Evolutionary conservation across 2,113 vertebrate species (phyloP), one percentile per base, ranked within the genome.

Genomic region (Labeo rohita): DNA sequence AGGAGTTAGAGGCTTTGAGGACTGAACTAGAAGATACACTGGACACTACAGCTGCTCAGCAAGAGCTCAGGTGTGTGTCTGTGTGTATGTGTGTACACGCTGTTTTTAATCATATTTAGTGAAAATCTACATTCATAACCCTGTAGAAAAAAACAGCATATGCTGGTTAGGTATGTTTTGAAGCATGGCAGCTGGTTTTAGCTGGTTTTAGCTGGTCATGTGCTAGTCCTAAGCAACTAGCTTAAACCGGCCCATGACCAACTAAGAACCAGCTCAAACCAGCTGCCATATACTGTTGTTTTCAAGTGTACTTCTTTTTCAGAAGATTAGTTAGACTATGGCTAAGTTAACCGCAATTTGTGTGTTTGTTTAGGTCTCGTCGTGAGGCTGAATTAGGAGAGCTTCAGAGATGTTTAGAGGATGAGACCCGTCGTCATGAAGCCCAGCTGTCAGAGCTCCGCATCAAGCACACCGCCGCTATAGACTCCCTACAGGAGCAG

Each of bases 11-110:
- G 90, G 97, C 97, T 0, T 92, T 98, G 72, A 95, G 95, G 79
- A 96, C 97, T 0, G 97, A 98, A 88, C 94, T 98, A 11, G 97
- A 98, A 88, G 97, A 98, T 90, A 98, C 97, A 0, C 90, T 98
- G 85, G 97, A 97, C 89, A 97, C 96, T 56, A 98, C 97, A 9
- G 97, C 97, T 0, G 93, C 97, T 0, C 97, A 98, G 92, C 97
- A 97, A 91, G 97, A 98, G 88, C 95, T 98, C 16, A 95, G 97
- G 97, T 96, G 39, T 79, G 88, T 85, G 34, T 70, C 7, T 39
- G 16, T 72, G 8, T 72, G 65, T 66, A 21, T 65, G 23, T 12
- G 61, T 28, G 61, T 23, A 21, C 4, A 21, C 1, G 47, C 15
- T 2, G 16, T 43, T 16, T 72, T 18, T 16, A 72, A 72, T 16